Conservation (phyloP, 1,140 invertebrate genomes). For the Drosophila simulans region DNA sequence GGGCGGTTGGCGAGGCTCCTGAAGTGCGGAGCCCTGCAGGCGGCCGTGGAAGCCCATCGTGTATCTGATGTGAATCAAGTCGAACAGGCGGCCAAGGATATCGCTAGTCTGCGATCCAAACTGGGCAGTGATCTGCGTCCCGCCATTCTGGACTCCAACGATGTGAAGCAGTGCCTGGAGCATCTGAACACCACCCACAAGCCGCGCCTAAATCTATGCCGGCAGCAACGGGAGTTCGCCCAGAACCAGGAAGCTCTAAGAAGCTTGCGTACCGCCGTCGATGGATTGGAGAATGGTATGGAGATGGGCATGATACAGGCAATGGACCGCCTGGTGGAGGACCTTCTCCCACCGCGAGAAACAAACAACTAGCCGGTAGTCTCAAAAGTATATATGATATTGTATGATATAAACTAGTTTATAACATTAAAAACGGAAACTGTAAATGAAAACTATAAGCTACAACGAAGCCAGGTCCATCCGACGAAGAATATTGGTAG, state of each 20-base stretch:
- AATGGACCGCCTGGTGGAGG: conserved; percentile 45
- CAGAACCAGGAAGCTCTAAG: conserved; percentile 31
- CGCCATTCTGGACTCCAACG: background rate
- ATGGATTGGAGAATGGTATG: conserved; percentile 48
- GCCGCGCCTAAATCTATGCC: conserved; percentile 27
- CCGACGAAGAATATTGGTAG: background rate
- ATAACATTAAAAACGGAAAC: background rate
- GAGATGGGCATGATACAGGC: conserved; percentile 48
- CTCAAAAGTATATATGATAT: conserved; percentile 3
- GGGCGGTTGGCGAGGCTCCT: conserved; percentile 21
- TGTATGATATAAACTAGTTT: background rate
- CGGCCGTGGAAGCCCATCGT: conserved; percentile 9
- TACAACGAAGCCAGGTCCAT: background rate
- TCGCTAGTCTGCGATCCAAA: conserved; percentile 2
- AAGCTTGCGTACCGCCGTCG: conserved; percentile 16
- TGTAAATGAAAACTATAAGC: background rate
- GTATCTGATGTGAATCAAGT: background rate
- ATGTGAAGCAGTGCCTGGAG: conserved; percentile 25
- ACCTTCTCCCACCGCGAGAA: conserved; percentile 15
- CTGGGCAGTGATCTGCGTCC: conserved; percentile 31
- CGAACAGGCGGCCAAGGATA: background rate
- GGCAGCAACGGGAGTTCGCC: conserved; percentile 41
- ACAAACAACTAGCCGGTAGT: background rate
- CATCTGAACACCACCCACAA: conserved; percentile 30
- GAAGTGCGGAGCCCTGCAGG: conserved; percentile 31